Evolutionary conservation across 2,113 vertebrate species (phyloP).

Genomic region (Phrynosoma blainvillii): DNA sequence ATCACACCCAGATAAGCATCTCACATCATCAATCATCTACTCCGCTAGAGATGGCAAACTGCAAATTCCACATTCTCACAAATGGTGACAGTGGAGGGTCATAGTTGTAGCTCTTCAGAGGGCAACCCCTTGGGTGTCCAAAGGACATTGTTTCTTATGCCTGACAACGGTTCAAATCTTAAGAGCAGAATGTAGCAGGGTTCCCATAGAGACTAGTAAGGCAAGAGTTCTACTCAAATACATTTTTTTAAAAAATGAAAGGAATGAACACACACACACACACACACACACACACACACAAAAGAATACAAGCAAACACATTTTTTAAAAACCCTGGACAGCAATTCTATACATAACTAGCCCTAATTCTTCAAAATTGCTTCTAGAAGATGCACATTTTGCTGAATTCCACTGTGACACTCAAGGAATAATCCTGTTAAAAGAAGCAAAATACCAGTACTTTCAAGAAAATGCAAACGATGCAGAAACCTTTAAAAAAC

Average conservation of each 20-base stretch:
- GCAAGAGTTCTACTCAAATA: background rate
- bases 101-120: background rate
- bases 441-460: constrained; percentile 13
- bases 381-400: constrained; percentile 4
- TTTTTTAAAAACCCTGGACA: background rate
- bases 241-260: background rate
- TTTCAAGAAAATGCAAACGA: constrained; percentile 31
- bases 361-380: background rate
- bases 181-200: background rate
- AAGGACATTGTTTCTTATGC: background rate
- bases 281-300: background rate
- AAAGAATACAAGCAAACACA: background rate
- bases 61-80: background rate
- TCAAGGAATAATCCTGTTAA: background rate
- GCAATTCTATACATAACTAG: background rate
- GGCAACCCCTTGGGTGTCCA: background rate
- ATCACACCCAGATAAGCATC: background rate
- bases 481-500: constrained; percentile 28
- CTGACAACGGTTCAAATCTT: background rate
- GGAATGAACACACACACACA: background rate
- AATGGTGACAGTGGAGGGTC: background rate
- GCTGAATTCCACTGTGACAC: constrained; percentile 24
- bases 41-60: background rate
- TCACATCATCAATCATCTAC: too few species aligned
- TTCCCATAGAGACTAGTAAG: background rate